Evolutionary conservation across 2,113 vertebrate genomes (phyloP), one percentile per base, ranked within the genome.

Genomic region (Butastur rufipennis): DNA sequence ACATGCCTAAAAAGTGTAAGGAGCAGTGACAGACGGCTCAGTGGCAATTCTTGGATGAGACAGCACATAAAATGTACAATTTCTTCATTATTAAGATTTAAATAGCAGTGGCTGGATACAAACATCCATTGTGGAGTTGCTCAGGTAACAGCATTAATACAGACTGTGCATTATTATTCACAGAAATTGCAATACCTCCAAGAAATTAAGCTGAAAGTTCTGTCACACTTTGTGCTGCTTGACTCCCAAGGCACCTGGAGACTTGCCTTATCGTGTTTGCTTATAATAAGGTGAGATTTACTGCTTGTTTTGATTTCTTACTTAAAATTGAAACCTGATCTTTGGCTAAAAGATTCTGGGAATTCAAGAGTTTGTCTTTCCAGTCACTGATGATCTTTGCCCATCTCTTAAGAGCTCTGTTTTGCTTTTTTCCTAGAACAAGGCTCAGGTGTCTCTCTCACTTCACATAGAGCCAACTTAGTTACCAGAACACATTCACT

Each of bases 301-400:
- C 71, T 36, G 79, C 75, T 71, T 38, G 9, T 6, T 61, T 81
- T 66, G 14, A 36, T 15, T 90, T 74, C 71, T 27, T 8, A 21
- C 74, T 77, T 47, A 9, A 53, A 72, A 66, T 3, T 67, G 88
- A 93, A 97, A 95, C 50, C 63, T 38, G 72, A 92, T 81, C 79
- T 74, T 34, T 48, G 86, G 67, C 71, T 70, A 38, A 73, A 83
- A 95, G 82, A 71, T 95, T 93, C 95, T 63, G 90, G 85, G 91
- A 95, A 96, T 65, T 23, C 6, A 83, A 43, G 15, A 43, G 80
- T 63, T 90, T 62, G 86, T 55, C 34, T 7, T 95, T 94, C 90
- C 92, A 86, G 93, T 42, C 88, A 92, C 29, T 56, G 83, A 55
- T 0, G 2, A 36, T 38, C 81, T 56, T 7, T 84, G 56, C 42